These are phyloP conservation scores for Pollenia amentaria DNA, from an alignment of 2,888 invertebrate species.

Conservation along the genomic window DNA sequence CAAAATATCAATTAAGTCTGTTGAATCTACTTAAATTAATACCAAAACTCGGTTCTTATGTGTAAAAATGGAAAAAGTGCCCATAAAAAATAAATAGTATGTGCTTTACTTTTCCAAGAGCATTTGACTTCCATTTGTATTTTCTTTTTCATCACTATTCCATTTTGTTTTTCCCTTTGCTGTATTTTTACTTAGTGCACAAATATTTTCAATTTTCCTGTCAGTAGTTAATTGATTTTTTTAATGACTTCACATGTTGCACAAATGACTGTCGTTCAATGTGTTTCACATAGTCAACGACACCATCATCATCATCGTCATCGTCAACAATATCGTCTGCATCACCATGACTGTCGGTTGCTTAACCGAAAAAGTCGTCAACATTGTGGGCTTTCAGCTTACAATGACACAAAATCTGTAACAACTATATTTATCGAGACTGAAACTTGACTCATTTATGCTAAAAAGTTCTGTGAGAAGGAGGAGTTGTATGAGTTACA, in stretches of 20 bases:
- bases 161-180: background rate
- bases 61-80: conserved; percentile 42
- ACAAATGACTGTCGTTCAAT: conserved; percentile 71
- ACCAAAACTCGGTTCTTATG: conserved; percentile 55
- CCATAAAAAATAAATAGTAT: conserved; percentile 56
- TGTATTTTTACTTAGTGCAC: conserved; percentile 61
- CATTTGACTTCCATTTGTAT: conserved; percentile 51
- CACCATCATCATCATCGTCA: conserved; percentile 49
- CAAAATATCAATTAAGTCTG: conserved; percentile 72
- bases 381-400: conserved; percentile 65
- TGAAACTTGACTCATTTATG: conserved; percentile 66
- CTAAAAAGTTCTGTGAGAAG: background rate
- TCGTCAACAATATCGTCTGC: conserved; percentile 33
- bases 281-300: conserved; percentile 17
- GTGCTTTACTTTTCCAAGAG: conserved; percentile 52
- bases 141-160: conserved; percentile 37
- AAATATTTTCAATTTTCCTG: conserved; percentile 74
- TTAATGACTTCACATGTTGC: conserved; percentile 77
- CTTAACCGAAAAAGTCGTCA: conserved; percentile 65
- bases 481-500: conserved; percentile 2
- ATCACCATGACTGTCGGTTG: conserved; percentile 58
- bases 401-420: conserved; percentile 60
- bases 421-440: conserved; percentile 72
- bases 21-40: conserved; percentile 70
- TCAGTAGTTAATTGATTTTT: conserved; percentile 77